Conservation (phyloP, 2,888 invertebrate genomes). For the Carterocephalus palaemon region DNA sequence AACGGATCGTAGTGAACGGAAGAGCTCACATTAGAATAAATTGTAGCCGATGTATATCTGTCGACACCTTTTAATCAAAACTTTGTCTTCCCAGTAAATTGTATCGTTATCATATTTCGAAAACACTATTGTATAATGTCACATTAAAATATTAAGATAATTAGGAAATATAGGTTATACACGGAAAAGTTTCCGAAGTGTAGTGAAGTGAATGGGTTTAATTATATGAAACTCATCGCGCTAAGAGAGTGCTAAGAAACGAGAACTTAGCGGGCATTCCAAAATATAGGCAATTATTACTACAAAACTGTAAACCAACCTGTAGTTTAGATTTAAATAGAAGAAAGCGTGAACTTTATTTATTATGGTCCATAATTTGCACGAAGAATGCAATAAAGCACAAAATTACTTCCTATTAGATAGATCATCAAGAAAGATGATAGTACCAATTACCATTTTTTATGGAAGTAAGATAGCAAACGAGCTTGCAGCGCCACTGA, state of each 20-base stretch:
- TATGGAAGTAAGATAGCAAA: too few species aligned
- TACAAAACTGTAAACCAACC: background rate
- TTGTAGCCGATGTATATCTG: constrained; percentile 38
- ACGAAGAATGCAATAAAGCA: constrained; percentile 65
- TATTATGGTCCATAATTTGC: constrained; percentile 59
- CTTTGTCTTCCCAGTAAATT: constrained; percentile 3
- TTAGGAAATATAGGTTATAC: too few species aligned
- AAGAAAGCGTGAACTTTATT: constrained; percentile 65
- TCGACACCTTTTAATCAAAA: constrained; percentile 36
- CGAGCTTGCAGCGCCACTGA: too few species aligned
- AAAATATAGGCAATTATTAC: background rate
- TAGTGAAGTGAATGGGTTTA: too few species aligned
- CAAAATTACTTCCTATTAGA: constrained; percentile 62
- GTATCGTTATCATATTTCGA: constrained; percentile 7
- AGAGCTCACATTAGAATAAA: constrained; percentile 37
- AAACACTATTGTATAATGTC: too few species aligned
- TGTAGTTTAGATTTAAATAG: constrained; percentile 30
- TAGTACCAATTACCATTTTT: constrained; percentile 13
- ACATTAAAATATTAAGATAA: too few species aligned
- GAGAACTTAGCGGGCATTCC: too few species aligned
- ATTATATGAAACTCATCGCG: too few species aligned
- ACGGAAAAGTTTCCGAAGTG: too few species aligned
- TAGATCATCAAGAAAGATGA: constrained; percentile 14
- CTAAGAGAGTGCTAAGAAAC: too few species aligned
- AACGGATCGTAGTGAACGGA: constrained; percentile 51